These are phyloP conservation scores for Peromyscus aztecus DNA, from an alignment of 2,797 vertebrate species.

Conservation along the genomic window DNA sequence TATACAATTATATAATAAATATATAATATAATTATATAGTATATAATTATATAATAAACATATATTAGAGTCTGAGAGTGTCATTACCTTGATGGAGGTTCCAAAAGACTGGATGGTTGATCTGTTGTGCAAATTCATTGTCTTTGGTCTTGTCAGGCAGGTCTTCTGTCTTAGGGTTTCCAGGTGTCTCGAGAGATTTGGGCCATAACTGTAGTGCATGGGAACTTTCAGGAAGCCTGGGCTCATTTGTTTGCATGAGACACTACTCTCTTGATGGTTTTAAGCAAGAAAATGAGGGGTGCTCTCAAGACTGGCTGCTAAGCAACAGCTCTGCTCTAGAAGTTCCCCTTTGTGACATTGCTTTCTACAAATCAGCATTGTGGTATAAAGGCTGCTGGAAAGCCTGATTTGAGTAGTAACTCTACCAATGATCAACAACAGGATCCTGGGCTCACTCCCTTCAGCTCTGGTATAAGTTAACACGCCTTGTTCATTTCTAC, in stretches of 20 bases:
- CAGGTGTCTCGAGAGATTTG: fast-evolving
- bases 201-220: fast-evolving
- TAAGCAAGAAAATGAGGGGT: background rate
- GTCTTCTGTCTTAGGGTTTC: fast-evolving
- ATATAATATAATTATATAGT: no score
- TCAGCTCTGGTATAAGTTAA: background rate
- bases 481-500: background rate
- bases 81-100: conserved; percentile 26
- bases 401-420: background rate
- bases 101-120: conserved; percentile 21
- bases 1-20: no score
- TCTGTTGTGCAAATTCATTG: fast-evolving
- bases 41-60: no score
- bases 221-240: fast-evolving
- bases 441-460: background rate
- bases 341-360: conserved; percentile 61
- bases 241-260: background rate
- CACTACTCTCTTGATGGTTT: background rate
- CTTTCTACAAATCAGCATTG: conserved; percentile 2
- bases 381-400: background rate
- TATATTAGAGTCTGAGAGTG: background rate
- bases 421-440: background rate
- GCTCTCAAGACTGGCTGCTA: conserved; percentile 26
- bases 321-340: conserved; percentile 23
- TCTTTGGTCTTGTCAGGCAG: fast-evolving